Conservation (phyloP, 2,888 invertebrate genomes). For the Philonicus albiceps region DNA sequence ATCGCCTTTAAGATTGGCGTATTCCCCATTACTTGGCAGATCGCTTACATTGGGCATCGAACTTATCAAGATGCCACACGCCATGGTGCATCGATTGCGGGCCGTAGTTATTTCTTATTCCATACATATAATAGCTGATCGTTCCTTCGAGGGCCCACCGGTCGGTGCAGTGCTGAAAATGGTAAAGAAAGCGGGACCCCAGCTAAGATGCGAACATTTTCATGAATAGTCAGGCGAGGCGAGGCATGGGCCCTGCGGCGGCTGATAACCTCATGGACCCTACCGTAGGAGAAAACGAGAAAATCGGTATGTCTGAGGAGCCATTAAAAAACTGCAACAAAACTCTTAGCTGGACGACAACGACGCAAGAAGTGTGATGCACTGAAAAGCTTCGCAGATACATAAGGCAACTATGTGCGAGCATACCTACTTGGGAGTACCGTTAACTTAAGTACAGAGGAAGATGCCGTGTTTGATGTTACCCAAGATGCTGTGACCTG, state of each 20-base stretch:
- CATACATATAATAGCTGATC: neutral
- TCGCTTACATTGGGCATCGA: neutral
- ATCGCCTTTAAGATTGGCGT: neutral
- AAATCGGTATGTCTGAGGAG: slow-evolving; percentile 19
- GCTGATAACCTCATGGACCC: slow-evolving; percentile 35
- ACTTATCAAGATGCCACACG: neutral
- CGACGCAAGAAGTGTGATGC: neutral
- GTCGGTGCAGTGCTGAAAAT: neutral
- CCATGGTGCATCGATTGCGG: neutral
- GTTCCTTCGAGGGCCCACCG: neutral
- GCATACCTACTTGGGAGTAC: slow-evolving; percentile 14
- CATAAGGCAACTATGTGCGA: neutral
- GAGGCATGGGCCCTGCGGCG: slow-evolving; percentile 12
- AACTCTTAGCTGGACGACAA: slow-evolving; percentile 16
- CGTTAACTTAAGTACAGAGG: slow-evolving; percentile 31
- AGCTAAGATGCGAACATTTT: neutral
- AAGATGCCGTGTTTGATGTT: slow-evolving; percentile 28
- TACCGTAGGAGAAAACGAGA: slow-evolving; percentile 25
- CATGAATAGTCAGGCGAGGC: slow-evolving; percentile 14
- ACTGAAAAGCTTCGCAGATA: neutral
- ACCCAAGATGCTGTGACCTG: slow-evolving; percentile 34
- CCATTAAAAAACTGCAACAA: slow-evolving; percentile 5
- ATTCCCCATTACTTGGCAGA: neutral
- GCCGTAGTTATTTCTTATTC: neutral
- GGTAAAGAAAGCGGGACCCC: slow-evolving; percentile 16